Evolutionary conservation across 2,888 invertebrate species (phyloP), one percentile per base, ranked within the genome.

Genomic region (Harpalus rufipes): DNA sequence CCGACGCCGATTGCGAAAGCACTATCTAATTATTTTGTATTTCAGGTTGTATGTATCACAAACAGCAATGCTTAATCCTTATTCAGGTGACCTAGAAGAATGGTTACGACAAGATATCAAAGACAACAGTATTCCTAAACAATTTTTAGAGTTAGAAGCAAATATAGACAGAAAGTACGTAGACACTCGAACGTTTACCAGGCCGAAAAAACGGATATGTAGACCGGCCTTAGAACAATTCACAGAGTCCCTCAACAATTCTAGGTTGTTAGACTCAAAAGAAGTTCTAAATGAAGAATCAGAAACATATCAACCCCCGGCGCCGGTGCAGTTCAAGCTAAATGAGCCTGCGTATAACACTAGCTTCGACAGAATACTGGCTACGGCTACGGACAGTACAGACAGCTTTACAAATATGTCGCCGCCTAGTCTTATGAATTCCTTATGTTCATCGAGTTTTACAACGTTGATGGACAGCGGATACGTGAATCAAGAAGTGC

Each of bases 171-270:
- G 25, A 86, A 92, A 92, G 88, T 92, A 92, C 86, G 93, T 95
- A 88, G 95, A 95, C 89, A 94, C 95, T 0, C 92, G 95, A 88
- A 95, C 95, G 8, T 95, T 94, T 89, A 95, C 95, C 80, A 92
- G 93, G 87, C 94, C 95, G 21, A 95, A 95, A 89, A 94, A 94
- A 88, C 92, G 93, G 84, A 90, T 91, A 10, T 91, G 90, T 44
- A 92, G 94, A 85, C 93, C 94, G 51, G 94, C 93, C 88, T 93
- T 95, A 86, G 94, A 94, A 86, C 92, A 89, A 82, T 90, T 89
- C 85, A 89, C 63, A 83, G 58, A 86, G 12, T 16, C 25, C 79
- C 72, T 32, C 76, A 85, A 39, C 44, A 79, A 85, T 21, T 39
- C 25, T 39, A 25, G 25, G 32, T 63, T 74, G 21, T 63, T 82